A percentile compares a stretch with the other conserved stretches of the same genome.
These are phyloP conservation scores for Drosophila antonietae DNA, from an alignment of 2,888 invertebrate genomes.

Conservation along the genomic window DNA sequence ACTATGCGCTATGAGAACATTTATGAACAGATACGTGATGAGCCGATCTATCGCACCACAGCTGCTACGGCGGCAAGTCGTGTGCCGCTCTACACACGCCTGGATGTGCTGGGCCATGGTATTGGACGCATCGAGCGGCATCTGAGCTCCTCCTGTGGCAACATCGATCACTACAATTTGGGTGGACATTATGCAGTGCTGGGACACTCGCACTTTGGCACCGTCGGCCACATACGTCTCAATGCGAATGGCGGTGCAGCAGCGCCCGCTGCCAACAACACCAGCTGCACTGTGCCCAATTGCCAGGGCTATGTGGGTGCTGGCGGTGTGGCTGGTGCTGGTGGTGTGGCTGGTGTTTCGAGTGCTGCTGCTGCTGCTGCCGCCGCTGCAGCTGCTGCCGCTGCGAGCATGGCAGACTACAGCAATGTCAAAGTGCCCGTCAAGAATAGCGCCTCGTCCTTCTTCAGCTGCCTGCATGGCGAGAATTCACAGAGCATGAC, in stretches of 20 bases:
- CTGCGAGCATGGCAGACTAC: constrained; percentile 47
- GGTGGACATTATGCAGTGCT: constrained; percentile 85
- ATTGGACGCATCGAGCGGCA: constrained; percentile 87
- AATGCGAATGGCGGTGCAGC: constrained; percentile 76
- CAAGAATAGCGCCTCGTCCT: constrained; percentile 84
- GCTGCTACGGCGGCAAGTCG: constrained; percentile 51
- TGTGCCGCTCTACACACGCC: constrained; percentile 85
- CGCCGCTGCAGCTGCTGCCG: constrained; percentile 30
- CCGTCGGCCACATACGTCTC: constrained; percentile 84
- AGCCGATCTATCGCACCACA: constrained; percentile 83
- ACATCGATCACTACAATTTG: constrained; percentile 85
- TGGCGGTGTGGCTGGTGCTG: constrained; percentile 17
- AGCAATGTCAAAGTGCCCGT: constrained; percentile 73
- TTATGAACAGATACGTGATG: constrained; percentile 86
- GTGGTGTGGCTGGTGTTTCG: constrained; percentile 8
- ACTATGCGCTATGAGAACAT: constrained; percentile 85
- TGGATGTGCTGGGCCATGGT: constrained; percentile 86
- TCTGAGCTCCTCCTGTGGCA: constrained; percentile 88
- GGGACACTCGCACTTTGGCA: constrained; percentile 85
- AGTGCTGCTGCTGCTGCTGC: constrained; percentile 15
- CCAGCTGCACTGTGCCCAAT: constrained; percentile 59
- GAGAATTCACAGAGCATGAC: constrained; percentile 85
- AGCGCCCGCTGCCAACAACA: constrained; percentile 18
- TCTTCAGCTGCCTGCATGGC: constrained; percentile 84
- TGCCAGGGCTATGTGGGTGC: constrained; percentile 65